Conservation (phyloP, 2,888 invertebrate species). For the Apoda limacodes region DNA sequence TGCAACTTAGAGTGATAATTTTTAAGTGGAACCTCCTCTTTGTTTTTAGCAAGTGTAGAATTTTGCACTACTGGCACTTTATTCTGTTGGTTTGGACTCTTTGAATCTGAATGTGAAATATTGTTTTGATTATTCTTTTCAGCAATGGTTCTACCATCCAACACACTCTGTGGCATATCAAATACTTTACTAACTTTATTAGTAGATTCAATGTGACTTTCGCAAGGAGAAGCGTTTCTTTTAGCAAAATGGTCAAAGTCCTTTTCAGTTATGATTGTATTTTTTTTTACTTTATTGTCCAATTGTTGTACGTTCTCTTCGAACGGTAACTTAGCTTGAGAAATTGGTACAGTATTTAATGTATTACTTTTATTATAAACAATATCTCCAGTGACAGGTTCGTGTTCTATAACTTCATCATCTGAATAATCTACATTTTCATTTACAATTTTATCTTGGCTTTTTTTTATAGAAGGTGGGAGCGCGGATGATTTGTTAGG, state of each 20-base stretch:
- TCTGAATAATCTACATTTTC: conserved; percentile 24
- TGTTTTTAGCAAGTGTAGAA: conserved; percentile 6
- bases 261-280: conserved; percentile 53
- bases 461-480: conserved; percentile 31
- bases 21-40: conserved; percentile 36
- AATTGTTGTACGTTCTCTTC: conserved; percentile 12
- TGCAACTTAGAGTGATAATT: conserved; percentile 52
- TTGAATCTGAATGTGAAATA: conserved; percentile 30
- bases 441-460: conserved; percentile 22
- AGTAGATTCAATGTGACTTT: conserved; percentile 49
- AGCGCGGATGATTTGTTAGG: conserved; percentile 32
- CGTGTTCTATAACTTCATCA: conserved; percentile 31
- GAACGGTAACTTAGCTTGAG: conserved; percentile 19
- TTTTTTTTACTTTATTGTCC: conserved; percentile 31
- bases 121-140: conserved; percentile 34
- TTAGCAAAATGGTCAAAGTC: conserved; percentile 62
- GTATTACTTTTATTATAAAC: conserved; percentile 17
- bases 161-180: conserved; percentile 40
- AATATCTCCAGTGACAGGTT: conserved; percentile 31
- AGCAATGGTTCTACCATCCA: conserved; percentile 41
- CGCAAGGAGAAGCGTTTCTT: conserved; percentile 53
- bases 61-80: conserved; percentile 19
- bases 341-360: no score
- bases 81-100: conserved; percentile 21
- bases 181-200: no score